Base-by-base conservation (phyloP, 2,113 vertebrate genomes). In the Gambusia affinis region DNA sequence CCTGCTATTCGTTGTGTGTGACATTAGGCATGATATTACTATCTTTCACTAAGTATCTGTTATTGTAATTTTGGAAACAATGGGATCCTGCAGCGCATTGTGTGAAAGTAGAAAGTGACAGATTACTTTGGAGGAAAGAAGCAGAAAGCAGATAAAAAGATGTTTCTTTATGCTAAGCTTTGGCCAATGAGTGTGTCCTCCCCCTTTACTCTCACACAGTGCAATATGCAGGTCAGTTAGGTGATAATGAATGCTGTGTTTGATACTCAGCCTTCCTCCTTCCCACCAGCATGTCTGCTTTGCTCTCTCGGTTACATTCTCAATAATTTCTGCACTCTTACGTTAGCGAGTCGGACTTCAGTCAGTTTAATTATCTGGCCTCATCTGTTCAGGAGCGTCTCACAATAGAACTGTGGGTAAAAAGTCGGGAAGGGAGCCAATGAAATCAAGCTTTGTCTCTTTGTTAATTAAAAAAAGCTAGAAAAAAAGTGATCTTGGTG, bases 231-330 rank as follows among this genome's bases (percentile, higher is more conserved):
- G 89, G 85, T 90, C 79, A 80, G 83, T 86, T 79, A 86, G 90
- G 80, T 90, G 85, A 88, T 90, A 90, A 92, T 91, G 91, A 94
- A 92, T 90, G 87, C 83, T 83, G 79, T 83, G 87, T 87, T 87
- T 89, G 89, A 83, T 79, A 67, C 87, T 80, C 78, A 72, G 85
- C 80, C 87, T 83, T 88, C 81, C 73, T 85, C 73, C 57, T 75
- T 84, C 73, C 82, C 78, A 79, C 80, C 76, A 83, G 39, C 76
- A 79, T 24, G 42, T 78, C 85, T 85, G 61, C 0, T 74, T 61
- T 44, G 28, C 77, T 74, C 70, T 70, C 57, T 69, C 22, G 64
- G 30, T 75, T 80, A 51, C 19, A n/a, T 60, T 42, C 37, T 71
- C 37, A 76, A 76, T 14, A 68, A 65, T 82, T 72, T 80, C 70